A percentile compares a stretch with the other conserved stretches of the same genome.
Evolutionary conservation across 64 coral and sea anemone species (phyloP).

Genomic region (Acropora tenuis): DNA sequence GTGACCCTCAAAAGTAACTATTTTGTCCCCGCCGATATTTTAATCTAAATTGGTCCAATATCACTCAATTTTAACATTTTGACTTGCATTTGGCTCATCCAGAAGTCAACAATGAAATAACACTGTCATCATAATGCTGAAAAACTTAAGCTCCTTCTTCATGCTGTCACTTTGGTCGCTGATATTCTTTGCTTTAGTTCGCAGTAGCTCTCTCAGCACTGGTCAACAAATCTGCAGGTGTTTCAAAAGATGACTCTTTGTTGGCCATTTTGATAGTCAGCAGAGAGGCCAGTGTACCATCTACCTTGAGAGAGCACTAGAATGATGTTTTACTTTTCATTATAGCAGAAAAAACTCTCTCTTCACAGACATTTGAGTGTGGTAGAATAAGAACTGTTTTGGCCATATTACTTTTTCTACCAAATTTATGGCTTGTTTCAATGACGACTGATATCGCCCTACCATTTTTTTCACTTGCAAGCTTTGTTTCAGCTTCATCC

Average conservation of each 20-base stretch:
- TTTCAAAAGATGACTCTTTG: slow-evolving; percentile 43
- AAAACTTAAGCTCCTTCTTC: not conserved
- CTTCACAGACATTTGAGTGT: slow-evolving; percentile 63
- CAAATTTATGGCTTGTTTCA: slow-evolving; percentile 10
- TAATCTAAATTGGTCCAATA: no score
- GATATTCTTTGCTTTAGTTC: slow-evolving; percentile 55
- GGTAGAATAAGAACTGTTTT: slow-evolving; percentile 37
- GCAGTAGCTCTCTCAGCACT: slow-evolving; percentile 58
- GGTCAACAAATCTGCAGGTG: slow-evolving; percentile 19
- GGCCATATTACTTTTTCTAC: slow-evolving; percentile 25
- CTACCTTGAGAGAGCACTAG: slow-evolving; percentile 41
- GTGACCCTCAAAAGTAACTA: not conserved
- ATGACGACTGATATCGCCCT: not conserved
- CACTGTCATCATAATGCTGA: no score
- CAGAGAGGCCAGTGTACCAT: slow-evolving; percentile 47
- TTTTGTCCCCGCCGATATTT: not conserved
- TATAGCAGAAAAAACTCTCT: slow-evolving; percentile 51
- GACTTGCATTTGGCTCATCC: no score
- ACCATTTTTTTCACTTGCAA: slow-evolving; percentile 29
- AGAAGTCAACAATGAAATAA: no score
- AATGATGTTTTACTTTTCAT: slow-evolving; percentile 68
- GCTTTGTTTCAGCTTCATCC: slow-evolving; percentile 37
- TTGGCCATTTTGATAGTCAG: slow-evolving; percentile 66
- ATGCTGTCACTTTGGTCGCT: not conserved
- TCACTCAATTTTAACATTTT: no score